These are phyloP conservation scores for Tetramorium bicarinatum DNA, from an alignment of 2,888 invertebrate genomes.

Conservation along the genomic window DNA sequence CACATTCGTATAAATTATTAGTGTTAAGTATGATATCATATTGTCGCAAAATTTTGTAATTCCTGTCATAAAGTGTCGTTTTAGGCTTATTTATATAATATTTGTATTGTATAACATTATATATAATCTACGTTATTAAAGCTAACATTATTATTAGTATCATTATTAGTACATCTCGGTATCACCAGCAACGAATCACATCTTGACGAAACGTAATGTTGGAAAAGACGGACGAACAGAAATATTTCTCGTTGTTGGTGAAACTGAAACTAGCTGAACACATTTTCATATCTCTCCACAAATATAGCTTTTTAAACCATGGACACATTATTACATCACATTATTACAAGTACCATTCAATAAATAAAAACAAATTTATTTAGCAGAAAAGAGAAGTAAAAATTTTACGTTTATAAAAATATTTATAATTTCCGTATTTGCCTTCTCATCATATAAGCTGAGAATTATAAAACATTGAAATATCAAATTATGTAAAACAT, in stretches of 20 bases:
- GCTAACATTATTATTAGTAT: conserved; percentile 43
- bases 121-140: conserved; percentile 35
- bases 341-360: conserved; percentile 9
- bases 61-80: conserved; percentile 27
- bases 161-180: conserved; percentile 44
- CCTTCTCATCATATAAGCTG: not conserved
- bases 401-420: conserved; percentile 10
- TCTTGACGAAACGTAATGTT: not conserved
- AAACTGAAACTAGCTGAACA: conserved; percentile 44
- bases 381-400: not conserved
- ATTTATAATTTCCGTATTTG: not conserved
- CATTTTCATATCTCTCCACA: conserved; percentile 51
- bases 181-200: conserved; percentile 24
- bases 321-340: not conserved
- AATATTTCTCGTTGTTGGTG: conserved; percentile 28
- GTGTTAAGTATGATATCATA: conserved; percentile 42
- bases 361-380: conserved; percentile 20
- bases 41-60: conserved; percentile 48
- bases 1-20: conserved; percentile 57
- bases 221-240: not conserved
- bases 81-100: conserved; percentile 20
- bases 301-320: conserved; percentile 29
- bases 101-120: not conserved
- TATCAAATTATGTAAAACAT: not conserved
- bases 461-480: conserved; percentile 8